Conservation (phyloP, 1,140 invertebrate species). For the Patella vulgata region DNA sequence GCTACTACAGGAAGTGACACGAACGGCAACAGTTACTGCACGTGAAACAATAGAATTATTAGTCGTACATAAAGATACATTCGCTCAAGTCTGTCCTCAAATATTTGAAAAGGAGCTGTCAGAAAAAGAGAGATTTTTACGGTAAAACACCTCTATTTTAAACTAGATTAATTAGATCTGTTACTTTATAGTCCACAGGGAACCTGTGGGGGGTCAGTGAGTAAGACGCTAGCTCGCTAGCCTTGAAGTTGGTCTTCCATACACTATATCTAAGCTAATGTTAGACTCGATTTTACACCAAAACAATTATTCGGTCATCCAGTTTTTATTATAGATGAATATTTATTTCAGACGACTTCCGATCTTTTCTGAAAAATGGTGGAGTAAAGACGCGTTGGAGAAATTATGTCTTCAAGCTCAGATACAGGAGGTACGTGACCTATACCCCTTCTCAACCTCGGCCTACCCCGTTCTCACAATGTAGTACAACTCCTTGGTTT, state of each 20-base stretch:
- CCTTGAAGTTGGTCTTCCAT: background rate
- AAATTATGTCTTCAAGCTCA: slow-evolving; percentile 50
- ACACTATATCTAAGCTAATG: background rate
- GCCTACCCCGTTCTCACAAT: background rate
- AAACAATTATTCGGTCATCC: background rate
- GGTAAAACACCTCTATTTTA: slow-evolving; percentile 22
- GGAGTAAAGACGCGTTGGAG: slow-evolving; percentile 41
- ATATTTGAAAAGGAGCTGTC: slow-evolving; percentile 58
- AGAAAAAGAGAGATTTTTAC: slow-evolving; percentile 52
- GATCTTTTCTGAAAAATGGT: slow-evolving; percentile 41
- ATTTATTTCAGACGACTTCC: slow-evolving; percentile 33
- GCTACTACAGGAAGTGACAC: slow-evolving; percentile 46
- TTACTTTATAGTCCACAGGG: background rate
- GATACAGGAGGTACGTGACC: slow-evolving; percentile 49
- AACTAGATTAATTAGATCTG: background rate
- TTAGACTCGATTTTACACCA: background rate
- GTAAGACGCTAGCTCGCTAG: background rate
- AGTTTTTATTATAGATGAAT: background rate
- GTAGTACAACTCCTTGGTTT: background rate
- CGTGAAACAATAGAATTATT: slow-evolving; percentile 55
- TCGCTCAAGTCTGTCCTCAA: slow-evolving; percentile 53
- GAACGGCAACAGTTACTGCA: slow-evolving; percentile 52
- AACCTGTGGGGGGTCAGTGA: background rate
- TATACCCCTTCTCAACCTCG: too few species aligned
- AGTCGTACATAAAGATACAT: slow-evolving; percentile 56